phyloP scores from a whole-genome alignment of 2,797 vertebrate genomes.

The Bradypus variegatus region DNA sequence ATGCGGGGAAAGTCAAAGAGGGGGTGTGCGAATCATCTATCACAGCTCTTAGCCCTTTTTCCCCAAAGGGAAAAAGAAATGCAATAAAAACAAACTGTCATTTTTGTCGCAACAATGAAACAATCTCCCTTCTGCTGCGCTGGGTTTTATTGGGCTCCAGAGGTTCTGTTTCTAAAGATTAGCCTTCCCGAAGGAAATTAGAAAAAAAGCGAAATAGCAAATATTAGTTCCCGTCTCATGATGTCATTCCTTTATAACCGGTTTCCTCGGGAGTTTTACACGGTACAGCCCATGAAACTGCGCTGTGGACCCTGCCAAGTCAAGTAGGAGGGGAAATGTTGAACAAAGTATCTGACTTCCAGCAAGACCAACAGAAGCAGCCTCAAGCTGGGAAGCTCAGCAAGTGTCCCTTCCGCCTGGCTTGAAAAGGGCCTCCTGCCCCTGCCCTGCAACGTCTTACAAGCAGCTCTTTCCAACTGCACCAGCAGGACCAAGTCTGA shows the following conservation, averaged over 20 bases:
- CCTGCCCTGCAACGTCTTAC: conserved; percentile 63
- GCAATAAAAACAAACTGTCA: conserved; percentile 75
- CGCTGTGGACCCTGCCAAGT: conserved; percentile 56
- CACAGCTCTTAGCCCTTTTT: conserved; percentile 70
- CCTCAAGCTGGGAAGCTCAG: conserved; percentile 62
- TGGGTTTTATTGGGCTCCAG: conserved; percentile 70
- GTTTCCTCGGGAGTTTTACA: conserved; percentile 50
- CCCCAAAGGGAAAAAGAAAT: conserved; percentile 77
- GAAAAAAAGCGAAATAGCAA: conserved; percentile 49
- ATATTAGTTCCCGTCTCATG: conserved; percentile 63
- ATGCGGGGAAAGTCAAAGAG: conserved; percentile 75
- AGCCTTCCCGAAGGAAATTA: conserved; percentile 73
- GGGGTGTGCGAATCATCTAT: conserved; percentile 72
- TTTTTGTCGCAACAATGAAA: conserved; percentile 73
- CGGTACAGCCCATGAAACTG: conserved; percentile 45
- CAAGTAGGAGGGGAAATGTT: conserved; percentile 20
- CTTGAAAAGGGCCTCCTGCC: conserved; percentile 45
- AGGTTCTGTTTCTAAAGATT: conserved; percentile 76
- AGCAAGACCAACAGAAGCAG: conserved; percentile 75
- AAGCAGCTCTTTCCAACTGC: conserved; percentile 56
- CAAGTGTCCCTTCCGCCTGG: conserved; percentile 55
- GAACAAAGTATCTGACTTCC: conserved; percentile 66
- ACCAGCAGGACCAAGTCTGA: conserved; percentile 60
- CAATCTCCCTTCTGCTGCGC: conserved; percentile 67
- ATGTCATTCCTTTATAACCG: conserved; percentile 69